phyloP scores from a whole-genome alignment of 2,113 vertebrate genomes.

The Litocranius walleri region DNA sequence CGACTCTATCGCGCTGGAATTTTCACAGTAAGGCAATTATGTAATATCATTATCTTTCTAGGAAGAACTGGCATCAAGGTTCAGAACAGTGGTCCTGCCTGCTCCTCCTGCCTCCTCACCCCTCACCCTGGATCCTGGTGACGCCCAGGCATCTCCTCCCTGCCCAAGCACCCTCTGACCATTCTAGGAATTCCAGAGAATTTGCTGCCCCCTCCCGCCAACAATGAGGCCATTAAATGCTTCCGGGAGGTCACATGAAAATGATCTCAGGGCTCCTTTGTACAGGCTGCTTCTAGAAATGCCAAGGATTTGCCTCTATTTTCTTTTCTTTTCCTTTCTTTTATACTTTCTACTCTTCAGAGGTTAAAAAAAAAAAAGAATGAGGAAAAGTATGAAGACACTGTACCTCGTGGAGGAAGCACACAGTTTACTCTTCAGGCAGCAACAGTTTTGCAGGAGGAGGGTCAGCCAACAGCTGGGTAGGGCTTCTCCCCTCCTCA shows the following conservation, averaged over 20 bases:
- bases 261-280: background rate
- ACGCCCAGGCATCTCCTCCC: background rate
- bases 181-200: conserved; percentile 47
- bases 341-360: background rate
- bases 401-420: rapidly evolving
- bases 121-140: background rate
- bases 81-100: background rate
- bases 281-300: background rate
- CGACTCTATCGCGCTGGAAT: too few species aligned
- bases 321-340: background rate
- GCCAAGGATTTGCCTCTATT: background rate
- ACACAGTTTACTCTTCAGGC: too few species aligned
- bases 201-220: background rate
- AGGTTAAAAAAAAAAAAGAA: background rate
- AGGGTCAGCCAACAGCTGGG: rapidly evolving
- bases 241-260: background rate
- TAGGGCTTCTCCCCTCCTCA: conserved; percentile 57
- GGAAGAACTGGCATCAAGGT: background rate
- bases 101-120: background rate
- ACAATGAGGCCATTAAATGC: conserved; percentile 39
- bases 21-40: background rate
- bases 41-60: background rate
- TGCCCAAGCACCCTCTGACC: background rate
- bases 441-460: background rate
- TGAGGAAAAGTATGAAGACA: background rate